phyloP scores from a whole-genome alignment of 2,888 invertebrate genomes.

The Cheiracanthium punctorium region DNA sequence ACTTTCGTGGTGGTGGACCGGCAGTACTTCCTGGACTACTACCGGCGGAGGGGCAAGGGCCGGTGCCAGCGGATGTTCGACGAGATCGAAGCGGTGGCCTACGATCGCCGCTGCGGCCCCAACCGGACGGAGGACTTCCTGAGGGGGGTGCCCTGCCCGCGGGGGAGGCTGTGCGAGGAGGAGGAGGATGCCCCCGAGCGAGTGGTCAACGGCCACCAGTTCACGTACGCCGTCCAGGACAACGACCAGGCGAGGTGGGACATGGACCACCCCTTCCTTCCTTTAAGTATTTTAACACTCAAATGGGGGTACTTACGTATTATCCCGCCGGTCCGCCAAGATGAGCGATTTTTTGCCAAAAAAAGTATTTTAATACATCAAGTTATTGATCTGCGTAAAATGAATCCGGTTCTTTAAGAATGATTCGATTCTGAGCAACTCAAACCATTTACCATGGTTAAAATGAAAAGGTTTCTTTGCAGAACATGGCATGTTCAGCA shows the following conservation, averaged over 20 bases:
- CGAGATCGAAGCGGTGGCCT: constrained; percentile 87
- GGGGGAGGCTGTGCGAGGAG: constrained; percentile 82
- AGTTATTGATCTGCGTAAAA: no score
- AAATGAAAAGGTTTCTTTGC: no score
- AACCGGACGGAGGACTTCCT: constrained; percentile 86
- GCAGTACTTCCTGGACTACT: constrained; percentile 90
- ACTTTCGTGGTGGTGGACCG: constrained; percentile 94
- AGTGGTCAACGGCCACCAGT: constrained; percentile 91
- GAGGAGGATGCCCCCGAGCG: constrained; percentile 91
- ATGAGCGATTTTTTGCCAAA: no score
- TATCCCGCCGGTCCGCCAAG: no score
- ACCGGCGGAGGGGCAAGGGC: constrained; percentile 84
- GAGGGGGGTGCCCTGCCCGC: constrained; percentile 89
- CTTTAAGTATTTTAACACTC: no score
- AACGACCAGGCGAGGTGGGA: constrained; percentile 93
- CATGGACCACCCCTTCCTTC: no score
- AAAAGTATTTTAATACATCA: no score
- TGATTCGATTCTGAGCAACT: no score
- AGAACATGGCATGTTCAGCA: no score
- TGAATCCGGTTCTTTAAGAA: no score
- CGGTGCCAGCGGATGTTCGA: constrained; percentile 93
- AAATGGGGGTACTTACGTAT: no score
- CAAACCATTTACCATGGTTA: no score
- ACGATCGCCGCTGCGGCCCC: constrained; percentile 87
- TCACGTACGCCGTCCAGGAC: constrained; percentile 94